Conservation (phyloP, 2,113 vertebrate genomes). For the Gulo gulo region DNA sequence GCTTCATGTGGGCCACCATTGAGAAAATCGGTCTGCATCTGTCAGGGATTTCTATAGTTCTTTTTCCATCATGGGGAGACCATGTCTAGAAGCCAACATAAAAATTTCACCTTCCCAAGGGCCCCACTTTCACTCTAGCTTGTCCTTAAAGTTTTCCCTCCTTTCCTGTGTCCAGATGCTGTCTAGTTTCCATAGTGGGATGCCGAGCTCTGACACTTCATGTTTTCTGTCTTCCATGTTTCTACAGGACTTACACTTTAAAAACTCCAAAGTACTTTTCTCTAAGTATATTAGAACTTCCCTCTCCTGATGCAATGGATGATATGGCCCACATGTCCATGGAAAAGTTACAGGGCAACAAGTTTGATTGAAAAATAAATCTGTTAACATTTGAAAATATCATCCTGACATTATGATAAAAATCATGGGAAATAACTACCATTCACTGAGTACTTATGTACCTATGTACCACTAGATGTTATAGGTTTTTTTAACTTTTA, state of each 20-base stretch:
- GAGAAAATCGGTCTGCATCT: neutral
- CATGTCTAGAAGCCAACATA: neutral
- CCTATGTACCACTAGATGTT: neutral
- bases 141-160: neutral
- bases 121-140: neutral
- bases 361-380: neutral
- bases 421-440: neutral
- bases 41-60: neutral
- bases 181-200: too few species aligned
- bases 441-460: neutral
- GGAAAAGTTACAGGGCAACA: neutral
- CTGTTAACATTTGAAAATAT: neutral
- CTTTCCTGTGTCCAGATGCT: neutral
- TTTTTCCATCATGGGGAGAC: neutral
- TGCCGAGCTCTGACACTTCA: neutral
- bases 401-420: neutral
- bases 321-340: neutral
- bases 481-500: neutral
- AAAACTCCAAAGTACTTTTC: neutral
- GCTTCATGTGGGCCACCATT: neutral
- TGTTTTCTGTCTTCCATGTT: neutral
- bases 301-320: neutral
- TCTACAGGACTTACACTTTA: neutral
- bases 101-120: neutral
- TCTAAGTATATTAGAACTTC: neutral